Conservation (phyloP, 1,140 invertebrate species). For the Drosophila bifasciata region DNA sequence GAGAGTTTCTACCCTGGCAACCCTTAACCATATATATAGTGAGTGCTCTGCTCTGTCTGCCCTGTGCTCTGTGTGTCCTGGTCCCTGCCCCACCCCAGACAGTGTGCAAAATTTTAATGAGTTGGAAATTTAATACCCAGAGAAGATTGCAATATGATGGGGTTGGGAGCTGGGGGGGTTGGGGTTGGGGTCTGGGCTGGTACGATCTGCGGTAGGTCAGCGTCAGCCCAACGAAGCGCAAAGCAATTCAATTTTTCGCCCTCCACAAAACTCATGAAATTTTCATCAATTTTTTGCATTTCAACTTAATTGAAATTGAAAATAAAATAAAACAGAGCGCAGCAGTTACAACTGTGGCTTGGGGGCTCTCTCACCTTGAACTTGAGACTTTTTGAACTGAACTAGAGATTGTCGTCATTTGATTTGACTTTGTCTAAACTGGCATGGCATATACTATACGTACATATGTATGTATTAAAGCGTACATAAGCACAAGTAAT, state of each 20-base stretch:
- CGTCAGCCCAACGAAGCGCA: constrained; percentile 54
- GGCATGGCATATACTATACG: constrained; percentile 25
- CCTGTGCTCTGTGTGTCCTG: constrained; percentile 8
- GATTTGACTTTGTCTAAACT: constrained; percentile 29
- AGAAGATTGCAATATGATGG: constrained; percentile 48
- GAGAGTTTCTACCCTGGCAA: constrained; percentile 11
- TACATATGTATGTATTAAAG: too few species aligned
- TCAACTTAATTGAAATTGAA: constrained; percentile 65
- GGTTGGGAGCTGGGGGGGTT: background rate
- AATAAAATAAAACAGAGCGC: constrained; percentile 30
- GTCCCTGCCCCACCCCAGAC: constrained; percentile 56
- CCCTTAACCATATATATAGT: constrained; percentile 27
- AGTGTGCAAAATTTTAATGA: constrained; percentile 80
- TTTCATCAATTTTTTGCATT: constrained; percentile 35
- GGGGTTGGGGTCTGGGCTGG: background rate
- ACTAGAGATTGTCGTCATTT: constrained; percentile 35
- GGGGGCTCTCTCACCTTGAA: constrained; percentile 64
- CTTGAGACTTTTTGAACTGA: constrained; percentile 54
- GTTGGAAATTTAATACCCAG: constrained; percentile 78
- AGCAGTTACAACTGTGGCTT: constrained; percentile 15
- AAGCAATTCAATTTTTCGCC: constrained; percentile 67
- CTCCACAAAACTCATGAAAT: constrained; percentile 58
- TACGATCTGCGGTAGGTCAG: constrained; percentile 68
- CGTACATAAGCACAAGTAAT: constrained; percentile 1
- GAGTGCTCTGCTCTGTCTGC: too few species aligned